Conservation (phyloP, 2,797 vertebrate species). For the Pangasius djambal region DNA sequence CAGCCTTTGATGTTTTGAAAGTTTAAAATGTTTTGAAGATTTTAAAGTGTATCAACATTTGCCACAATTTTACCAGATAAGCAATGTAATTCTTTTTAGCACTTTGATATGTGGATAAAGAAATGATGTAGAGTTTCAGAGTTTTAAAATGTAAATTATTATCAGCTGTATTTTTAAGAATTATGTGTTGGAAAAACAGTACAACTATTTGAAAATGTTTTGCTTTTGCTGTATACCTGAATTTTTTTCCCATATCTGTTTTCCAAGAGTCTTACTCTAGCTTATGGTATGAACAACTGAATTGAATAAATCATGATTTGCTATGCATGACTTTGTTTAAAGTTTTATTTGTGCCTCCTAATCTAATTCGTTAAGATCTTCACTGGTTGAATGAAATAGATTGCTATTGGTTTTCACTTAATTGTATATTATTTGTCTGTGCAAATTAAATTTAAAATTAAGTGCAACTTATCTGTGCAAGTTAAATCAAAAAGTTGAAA, state of each 20-base stretch:
- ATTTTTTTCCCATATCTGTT: not conserved
- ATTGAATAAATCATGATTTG: constrained; percentile 29
- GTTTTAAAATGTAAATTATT: not conserved
- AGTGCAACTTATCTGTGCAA: too few species aligned
- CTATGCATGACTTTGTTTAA: not conserved
- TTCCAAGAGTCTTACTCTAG: not conserved
- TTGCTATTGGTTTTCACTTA: not conserved
- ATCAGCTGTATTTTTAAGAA: not conserved
- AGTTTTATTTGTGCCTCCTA: not conserved
- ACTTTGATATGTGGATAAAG: not conserved
- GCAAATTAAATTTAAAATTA: too few species aligned
- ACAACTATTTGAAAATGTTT: too few species aligned
- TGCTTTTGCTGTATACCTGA: not conserved
- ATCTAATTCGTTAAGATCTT: not conserved
- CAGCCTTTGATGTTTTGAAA: too few species aligned
- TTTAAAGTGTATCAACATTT: not conserved
- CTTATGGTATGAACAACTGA: constrained; percentile 1
- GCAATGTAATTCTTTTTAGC: not conserved
- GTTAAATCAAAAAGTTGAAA: not conserved
- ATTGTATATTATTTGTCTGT: not conserved
- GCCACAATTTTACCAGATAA: not conserved
- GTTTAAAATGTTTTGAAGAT: too few species aligned
- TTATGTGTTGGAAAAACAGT: too few species aligned
- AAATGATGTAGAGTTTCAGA: not conserved
- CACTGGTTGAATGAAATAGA: not conserved